Percentiles rank a stretch among this genome's conserved stretches.
phyloP scores from a whole-genome alignment of 64 coral and sea anemone genomes.

The Pocillopora damicornis region DNA sequence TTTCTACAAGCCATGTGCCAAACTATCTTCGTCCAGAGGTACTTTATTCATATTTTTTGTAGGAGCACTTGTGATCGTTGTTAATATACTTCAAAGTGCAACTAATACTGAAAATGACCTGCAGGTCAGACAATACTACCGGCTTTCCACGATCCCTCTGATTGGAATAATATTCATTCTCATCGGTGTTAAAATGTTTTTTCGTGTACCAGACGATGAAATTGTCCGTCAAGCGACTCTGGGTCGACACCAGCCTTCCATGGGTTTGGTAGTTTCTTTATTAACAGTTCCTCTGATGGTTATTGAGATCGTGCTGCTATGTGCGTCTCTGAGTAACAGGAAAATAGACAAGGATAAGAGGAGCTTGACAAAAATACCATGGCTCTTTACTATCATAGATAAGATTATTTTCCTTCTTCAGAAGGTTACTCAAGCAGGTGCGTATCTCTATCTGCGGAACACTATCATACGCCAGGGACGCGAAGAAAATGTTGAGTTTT shows the following conservation, averaged over 20 bases:
- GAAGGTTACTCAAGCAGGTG: constrained; percentile 44
- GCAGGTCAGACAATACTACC: too few species aligned
- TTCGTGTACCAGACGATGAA: too few species aligned
- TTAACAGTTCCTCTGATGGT: constrained; percentile 53
- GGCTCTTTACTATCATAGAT: constrained; percentile 11
- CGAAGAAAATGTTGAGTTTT: constrained; percentile 44
- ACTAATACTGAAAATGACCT: too few species aligned
- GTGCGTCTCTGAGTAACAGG: not conserved
- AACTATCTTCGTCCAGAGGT: too few species aligned
- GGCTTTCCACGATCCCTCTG: too few species aligned
- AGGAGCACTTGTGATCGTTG: too few species aligned
- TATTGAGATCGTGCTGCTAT: constrained; percentile 50
- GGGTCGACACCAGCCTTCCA: constrained; percentile 54
- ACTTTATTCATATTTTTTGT: too few species aligned
- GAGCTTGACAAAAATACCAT: not conserved
- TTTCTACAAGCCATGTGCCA: too few species aligned
- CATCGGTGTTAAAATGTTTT: too few species aligned
- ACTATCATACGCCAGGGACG: not conserved
- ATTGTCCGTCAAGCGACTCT: not conserved
- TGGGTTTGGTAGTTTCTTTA: constrained; percentile 49
- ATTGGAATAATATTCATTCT: too few species aligned
- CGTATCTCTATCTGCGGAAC: constrained; percentile 39
- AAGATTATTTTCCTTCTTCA: constrained; percentile 32
- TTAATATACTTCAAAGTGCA: too few species aligned
- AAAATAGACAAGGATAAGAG: not conserved